Evolutionary conservation across 1,140 invertebrate species (phyloP).

Genomic region (Adoxophyes honmai): DNA sequence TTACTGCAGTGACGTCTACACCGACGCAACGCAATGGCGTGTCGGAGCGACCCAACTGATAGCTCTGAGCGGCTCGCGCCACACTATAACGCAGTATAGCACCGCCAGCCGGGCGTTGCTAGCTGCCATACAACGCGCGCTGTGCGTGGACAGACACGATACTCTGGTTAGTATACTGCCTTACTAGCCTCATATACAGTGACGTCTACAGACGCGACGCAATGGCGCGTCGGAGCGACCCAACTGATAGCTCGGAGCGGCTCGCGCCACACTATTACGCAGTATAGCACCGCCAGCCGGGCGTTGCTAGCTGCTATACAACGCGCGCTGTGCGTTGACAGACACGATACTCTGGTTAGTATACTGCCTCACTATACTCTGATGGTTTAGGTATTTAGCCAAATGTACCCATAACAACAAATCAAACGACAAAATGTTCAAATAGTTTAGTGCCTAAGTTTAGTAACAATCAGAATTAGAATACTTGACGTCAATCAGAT

Average conservation of each 20-base stretch:
- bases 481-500: too few species aligned
- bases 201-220: slow-evolving; percentile 74
- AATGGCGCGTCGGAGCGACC: slow-evolving; percentile 87
- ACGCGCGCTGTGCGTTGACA: neutral
- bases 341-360: neutral
- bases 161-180: neutral
- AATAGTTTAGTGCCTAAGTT: too few species aligned
- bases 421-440: too few species aligned
- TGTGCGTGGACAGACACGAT: neutral
- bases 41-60: slow-evolving; percentile 83
- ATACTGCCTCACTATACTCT: too few species aligned
- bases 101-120: slow-evolving; percentile 82
- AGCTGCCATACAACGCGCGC: slow-evolving; percentile 69
- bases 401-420: too few species aligned
- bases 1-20: slow-evolving; percentile 83
- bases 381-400: too few species aligned
- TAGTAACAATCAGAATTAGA: too few species aligned
- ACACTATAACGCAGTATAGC: slow-evolving; percentile 80
- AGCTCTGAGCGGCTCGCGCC: slow-evolving; percentile 19
- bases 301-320: slow-evolving; percentile 81
- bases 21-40: slow-evolving; percentile 82
- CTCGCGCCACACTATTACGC: slow-evolving; percentile 63
- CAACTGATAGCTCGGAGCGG: slow-evolving; percentile 57
- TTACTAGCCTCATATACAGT: too few species aligned
- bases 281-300: slow-evolving; percentile 83